These are phyloP conservation scores for Proterorhinus semilunaris DNA, from an alignment of 2,113 vertebrate genomes.

Conservation along the genomic window DNA sequence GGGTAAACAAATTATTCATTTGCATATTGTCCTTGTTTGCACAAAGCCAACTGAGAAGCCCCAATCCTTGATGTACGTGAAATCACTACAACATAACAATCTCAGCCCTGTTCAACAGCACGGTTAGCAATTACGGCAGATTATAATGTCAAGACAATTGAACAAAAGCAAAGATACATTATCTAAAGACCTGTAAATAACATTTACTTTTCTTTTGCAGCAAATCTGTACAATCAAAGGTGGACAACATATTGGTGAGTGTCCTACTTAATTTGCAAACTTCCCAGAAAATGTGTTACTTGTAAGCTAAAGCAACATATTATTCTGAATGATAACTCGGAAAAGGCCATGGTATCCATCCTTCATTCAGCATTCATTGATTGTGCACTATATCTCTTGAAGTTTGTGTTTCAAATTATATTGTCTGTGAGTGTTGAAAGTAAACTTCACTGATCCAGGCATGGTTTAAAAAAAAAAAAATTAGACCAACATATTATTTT, in stretches of 20 bases:
- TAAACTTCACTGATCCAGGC: too few species aligned
- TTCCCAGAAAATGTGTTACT: not conserved
- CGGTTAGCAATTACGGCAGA: not conserved
- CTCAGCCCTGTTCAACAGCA: not conserved
- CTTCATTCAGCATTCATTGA: too few species aligned
- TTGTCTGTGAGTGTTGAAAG: too few species aligned
- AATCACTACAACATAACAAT: not conserved
- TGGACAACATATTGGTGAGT: conserved; percentile 99
- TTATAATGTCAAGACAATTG: not conserved
- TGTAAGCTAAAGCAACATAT: not conserved
- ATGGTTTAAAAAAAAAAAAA: too few species aligned
- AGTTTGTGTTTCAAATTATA: too few species aligned
- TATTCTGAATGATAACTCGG: not conserved
- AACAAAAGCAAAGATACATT: not conserved
- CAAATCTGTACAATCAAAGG: conserved; percentile 99
- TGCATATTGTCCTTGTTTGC: not conserved
- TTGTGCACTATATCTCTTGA: too few species aligned
- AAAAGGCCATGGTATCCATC: too few species aligned
- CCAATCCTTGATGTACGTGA: not conserved
- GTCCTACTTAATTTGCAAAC: not conserved
- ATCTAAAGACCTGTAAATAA: not conserved
- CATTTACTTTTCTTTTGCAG: conserved; percentile 73
- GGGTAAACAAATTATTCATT: conserved; percentile 1
- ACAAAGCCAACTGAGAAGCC: not conserved
- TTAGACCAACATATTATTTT: conserved; percentile 8